Conservation (phyloP, 2,797 vertebrate genomes). For the Gadopsis bispinosus region DNA sequence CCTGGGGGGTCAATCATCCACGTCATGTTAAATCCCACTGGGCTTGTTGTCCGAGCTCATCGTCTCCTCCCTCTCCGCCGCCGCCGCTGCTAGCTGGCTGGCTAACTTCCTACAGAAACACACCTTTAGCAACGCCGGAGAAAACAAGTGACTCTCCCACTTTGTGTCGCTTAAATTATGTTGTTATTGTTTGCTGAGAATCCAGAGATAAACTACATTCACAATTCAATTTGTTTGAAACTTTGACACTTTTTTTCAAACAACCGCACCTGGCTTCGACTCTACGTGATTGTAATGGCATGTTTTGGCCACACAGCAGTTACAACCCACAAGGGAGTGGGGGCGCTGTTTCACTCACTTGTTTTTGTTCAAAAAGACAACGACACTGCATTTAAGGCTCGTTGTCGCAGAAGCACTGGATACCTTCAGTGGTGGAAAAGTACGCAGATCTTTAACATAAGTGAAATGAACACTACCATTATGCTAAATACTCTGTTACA, state of each 20-base stretch:
- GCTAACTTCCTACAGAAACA: neutral
- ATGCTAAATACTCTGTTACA: neutral
- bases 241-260: neutral
- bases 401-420: slow-evolving; percentile 12
- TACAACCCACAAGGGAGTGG: neutral
- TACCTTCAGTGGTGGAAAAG: neutral
- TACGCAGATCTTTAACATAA: neutral
- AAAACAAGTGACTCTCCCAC: neutral
- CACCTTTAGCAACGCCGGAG: too few species aligned
- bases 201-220: neutral
- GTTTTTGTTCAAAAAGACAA: too few species aligned
- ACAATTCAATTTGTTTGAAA: neutral
- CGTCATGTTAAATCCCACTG: neutral
- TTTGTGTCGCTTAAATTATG: neutral
- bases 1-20: neutral
- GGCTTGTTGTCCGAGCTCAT: neutral
- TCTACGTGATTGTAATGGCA: neutral
- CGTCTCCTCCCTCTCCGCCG: neutral
- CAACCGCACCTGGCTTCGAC: neutral
- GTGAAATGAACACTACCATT: neutral
- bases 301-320: neutral
- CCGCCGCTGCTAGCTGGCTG: neutral
- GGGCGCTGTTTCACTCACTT: slow-evolving; percentile 11
- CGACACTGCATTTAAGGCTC: neutral
- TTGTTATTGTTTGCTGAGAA: neutral